Percentiles rank a stretch among this genome's conserved stretches.
Conservation (phyloP, 2,888 invertebrate genomes). For the Trichopoda pennipes region DNA sequence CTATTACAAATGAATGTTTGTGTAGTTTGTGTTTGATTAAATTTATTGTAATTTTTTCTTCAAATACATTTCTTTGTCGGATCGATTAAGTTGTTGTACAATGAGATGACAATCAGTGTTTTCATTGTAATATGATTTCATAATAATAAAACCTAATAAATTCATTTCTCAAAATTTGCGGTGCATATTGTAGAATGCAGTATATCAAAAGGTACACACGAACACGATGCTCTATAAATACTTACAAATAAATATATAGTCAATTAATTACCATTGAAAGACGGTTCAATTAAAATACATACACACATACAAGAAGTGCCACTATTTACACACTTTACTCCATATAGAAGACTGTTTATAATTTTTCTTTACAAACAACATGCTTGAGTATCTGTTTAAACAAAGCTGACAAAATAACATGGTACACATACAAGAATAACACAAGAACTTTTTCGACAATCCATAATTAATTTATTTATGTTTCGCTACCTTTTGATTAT, state of each 20-base stretch:
- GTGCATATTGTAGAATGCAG: constrained; percentile 10
- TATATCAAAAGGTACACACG: constrained; percentile 3
- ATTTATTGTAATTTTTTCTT: no score
- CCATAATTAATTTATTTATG: constrained; percentile 77
- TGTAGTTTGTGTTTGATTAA: not conserved
- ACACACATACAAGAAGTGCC: not conserved
- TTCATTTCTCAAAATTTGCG: not conserved
- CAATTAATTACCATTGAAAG: constrained; percentile 73
- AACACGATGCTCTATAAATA: constrained; percentile 71
- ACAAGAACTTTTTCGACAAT: constrained; percentile 73
- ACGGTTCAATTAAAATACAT: constrained; percentile 70
- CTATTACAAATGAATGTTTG: no score
- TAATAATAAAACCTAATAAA: constrained; percentile 18
- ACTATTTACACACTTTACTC: no score
- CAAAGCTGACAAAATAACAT: no score
- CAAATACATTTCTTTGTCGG: constrained; percentile 3
- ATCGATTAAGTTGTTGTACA: not conserved
- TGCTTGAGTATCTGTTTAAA: no score
- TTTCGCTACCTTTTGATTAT: constrained; percentile 80
- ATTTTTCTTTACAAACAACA: not conserved
- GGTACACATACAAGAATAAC: no score
- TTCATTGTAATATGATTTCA: constrained; percentile 21
- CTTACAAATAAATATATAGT: no score
- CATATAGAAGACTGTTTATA: no score
- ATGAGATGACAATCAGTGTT: constrained; percentile 7